Base-by-base conservation (phyloP, 2,797 vertebrate species). In the Gallinago nigripennis region DNA sequence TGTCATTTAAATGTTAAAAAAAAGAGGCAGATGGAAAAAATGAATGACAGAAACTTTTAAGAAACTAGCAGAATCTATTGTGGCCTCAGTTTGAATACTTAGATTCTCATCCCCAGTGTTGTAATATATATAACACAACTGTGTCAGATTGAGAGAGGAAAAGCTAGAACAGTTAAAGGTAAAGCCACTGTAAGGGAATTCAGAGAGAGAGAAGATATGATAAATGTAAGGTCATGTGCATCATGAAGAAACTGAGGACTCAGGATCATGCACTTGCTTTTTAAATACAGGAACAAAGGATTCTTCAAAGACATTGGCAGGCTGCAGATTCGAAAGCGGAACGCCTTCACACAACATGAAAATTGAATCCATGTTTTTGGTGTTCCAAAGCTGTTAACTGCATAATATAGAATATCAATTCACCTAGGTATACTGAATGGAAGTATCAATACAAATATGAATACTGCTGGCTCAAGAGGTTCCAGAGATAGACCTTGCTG, bases 181-280 rank as follows among this genome's bases (percentile, higher is more conserved):
- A 85, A 8, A 75, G 2, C 1, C 3, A 31, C 7, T 76, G 4
- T 43, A 79, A 50, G 18, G 7, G 4, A 79, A 69, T n/a, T 75
- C 30, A 50, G 27, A 50, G 12, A 43, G n/a, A 68, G 9, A 60
- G 10, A 46, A 77, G 14, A 24, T 39, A 53, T 2, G 24, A 35
- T 16, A 64, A 69, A 31, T 3, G 1, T 37, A 85, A 24, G 14
- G 57, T 16, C 15, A 15, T 5, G 13, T 15, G 23, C 15, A 5
- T 14, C 20, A 27, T 30, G 35, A 72, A 41, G 35, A 61, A 77
- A 48, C 1, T 2, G 2, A 81, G 16, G 11, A 43, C 8, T 58
- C 28, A 41, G 0, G 1, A 16, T 27, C 2, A 0, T 51, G 80
- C 6, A 6, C 8, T 68, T 50, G 68, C 31, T 80, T 8, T 14